Conservation (phyloP, 1,140 invertebrate species). For the Dendroctonus ponderosae region DNA sequence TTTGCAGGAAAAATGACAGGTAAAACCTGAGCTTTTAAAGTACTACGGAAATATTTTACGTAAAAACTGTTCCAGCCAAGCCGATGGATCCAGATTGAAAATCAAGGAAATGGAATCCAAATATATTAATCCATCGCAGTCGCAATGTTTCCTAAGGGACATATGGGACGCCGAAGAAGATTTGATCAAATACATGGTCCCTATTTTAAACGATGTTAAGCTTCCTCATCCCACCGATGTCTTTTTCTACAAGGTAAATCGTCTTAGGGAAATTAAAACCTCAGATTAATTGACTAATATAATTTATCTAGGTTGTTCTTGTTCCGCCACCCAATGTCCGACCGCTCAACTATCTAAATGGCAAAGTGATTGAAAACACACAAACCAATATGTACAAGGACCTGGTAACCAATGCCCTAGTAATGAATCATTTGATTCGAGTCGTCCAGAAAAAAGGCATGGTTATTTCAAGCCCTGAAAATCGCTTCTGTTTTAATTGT, state of each 20-base stretch:
- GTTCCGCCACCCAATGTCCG: constrained; percentile 85
- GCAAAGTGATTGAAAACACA: constrained; percentile 75
- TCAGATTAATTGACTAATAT: background rate
- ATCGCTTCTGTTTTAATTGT: constrained; percentile 4
- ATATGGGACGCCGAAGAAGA: constrained; percentile 77
- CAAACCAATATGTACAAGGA: constrained; percentile 73
- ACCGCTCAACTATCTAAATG: constrained; percentile 72
- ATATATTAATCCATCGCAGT: constrained; percentile 46
- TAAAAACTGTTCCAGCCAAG: too few relatives aligned
- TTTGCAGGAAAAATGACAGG: constrained; percentile 46
- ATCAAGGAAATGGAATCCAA: constrained; percentile 31
- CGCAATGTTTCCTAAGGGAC: constrained; percentile 65
- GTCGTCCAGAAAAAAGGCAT: constrained; percentile 55
- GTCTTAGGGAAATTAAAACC: background rate
- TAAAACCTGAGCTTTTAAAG: constrained; percentile 8
- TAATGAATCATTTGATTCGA: constrained; percentile 65
- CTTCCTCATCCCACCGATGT: constrained; percentile 74
- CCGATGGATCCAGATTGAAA: background rate
- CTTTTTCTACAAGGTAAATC: constrained; percentile 76
- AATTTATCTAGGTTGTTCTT: constrained; percentile 58
- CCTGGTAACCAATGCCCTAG: constrained; percentile 64
- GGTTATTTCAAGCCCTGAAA: background rate
- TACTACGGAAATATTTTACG: too few relatives aligned
- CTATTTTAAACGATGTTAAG: constrained; percentile 63
- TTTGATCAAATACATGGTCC: constrained; percentile 69